Conservation (phyloP, 2,113 vertebrate genomes). For the Lagopus muta region DNA sequence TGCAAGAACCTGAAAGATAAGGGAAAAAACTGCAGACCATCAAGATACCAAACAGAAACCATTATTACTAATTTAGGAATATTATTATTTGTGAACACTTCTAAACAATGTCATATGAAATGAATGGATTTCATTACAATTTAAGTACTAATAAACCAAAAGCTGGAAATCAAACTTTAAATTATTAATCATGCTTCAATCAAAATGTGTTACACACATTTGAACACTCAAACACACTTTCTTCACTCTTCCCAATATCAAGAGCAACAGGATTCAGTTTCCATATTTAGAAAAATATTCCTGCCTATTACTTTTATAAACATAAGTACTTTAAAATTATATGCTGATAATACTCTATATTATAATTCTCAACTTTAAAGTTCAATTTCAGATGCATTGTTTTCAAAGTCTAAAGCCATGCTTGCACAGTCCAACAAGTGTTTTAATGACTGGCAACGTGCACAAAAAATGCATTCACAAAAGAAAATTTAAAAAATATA, state of each 20-base stretch:
- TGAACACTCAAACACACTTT: background rate
- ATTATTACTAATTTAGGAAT: background rate
- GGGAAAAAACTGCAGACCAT: background rate
- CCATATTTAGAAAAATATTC: background rate
- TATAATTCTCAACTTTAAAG: background rate
- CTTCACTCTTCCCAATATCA: background rate
- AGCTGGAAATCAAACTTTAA: background rate
- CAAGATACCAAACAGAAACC: background rate
- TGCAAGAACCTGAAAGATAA: slow-evolving; percentile 87
- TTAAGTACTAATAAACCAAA: background rate
- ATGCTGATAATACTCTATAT: background rate
- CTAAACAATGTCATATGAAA: background rate
- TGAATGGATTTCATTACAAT: background rate
- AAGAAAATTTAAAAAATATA: background rate
- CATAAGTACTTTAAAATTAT: background rate
- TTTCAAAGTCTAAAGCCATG: background rate
- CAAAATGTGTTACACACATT: background rate
- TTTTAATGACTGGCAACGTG: background rate
- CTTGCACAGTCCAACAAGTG: background rate
- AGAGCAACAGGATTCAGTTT: background rate
- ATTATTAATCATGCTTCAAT: background rate
- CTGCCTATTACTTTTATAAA: background rate
- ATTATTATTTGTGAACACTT: background rate
- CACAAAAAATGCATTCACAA: background rate
- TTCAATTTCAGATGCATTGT: background rate